Evolutionary conservation across 2,113 vertebrate genomes (phyloP).

Genomic region (Setophaga kirtlandii): DNA sequence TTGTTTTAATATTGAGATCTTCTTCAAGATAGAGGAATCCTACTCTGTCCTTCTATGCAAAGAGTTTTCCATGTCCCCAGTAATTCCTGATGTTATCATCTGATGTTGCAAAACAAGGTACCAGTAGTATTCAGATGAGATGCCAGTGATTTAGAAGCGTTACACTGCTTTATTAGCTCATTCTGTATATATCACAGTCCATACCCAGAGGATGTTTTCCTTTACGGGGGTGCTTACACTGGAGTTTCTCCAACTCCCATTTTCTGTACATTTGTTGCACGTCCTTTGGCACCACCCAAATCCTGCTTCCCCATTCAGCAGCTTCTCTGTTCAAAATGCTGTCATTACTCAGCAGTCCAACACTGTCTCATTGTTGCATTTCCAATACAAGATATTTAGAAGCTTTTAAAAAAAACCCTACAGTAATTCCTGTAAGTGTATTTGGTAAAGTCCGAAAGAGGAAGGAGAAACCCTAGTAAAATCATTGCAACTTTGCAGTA

Average conservation of each 20-base stretch:
- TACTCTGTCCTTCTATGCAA: background rate
- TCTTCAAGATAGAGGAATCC: background rate
- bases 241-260: background rate
- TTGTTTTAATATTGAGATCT: background rate
- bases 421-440: background rate
- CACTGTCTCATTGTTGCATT: background rate
- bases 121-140: background rate
- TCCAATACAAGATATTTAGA: background rate
- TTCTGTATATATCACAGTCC: background rate
- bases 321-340: background rate
- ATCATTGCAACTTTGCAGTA: background rate
- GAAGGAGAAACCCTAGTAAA: background rate
- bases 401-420: background rate
- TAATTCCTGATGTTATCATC: background rate
- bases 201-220: background rate
- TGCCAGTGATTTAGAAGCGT: background rate
- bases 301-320: background rate
- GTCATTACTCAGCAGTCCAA: constrained; percentile 17
- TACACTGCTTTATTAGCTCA: background rate
- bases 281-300: constrained; percentile 10
- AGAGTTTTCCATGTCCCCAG: background rate
- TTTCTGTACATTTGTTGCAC: constrained; percentile 52
- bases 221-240: background rate
- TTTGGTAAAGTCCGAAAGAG: background rate
- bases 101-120: background rate